phyloP scores from a whole-genome alignment of 2,797 vertebrate genomes.

The Pseudomugil tenellus region DNA sequence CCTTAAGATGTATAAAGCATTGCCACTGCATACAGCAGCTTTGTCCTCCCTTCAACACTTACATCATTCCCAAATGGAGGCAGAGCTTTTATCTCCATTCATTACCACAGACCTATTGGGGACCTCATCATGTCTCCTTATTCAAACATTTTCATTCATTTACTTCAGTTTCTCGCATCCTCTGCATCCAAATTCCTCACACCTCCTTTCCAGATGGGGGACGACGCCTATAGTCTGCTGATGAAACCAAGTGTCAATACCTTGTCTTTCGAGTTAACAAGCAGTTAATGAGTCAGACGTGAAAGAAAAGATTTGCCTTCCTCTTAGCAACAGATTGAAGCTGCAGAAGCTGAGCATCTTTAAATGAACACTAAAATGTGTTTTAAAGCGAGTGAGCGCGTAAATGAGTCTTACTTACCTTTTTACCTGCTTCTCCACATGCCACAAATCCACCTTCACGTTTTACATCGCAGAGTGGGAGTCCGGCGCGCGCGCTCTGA shows the following conservation, averaged over 20 bases:
- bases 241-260: slow-evolving; percentile 67
- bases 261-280: slow-evolving; percentile 41
- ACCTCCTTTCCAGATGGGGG: slow-evolving; percentile 27
- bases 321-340: slow-evolving; percentile 29
- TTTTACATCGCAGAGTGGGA: slow-evolving; percentile 65
- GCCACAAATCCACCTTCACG: slow-evolving; percentile 71
- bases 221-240: slow-evolving; percentile 62
- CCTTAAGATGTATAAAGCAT: not conserved
- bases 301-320: slow-evolving; percentile 11
- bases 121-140: slow-evolving; percentile 27
- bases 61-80: slow-evolving; percentile 35
- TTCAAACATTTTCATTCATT: slow-evolving; percentile 9
- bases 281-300: slow-evolving; percentile 40
- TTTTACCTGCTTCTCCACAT: slow-evolving; percentile 70
- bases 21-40: slow-evolving; percentile 36
- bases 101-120: slow-evolving; percentile 29
- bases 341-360: slow-evolving; percentile 6
- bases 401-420: slow-evolving; percentile 74
- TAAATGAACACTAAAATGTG: not conserved
- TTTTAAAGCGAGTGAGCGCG: not conserved
- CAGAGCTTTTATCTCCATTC: slow-evolving; percentile 37
- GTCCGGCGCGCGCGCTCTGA: slow-evolving; percentile 51
- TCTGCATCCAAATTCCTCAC: not conserved
- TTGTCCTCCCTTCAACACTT: slow-evolving; percentile 16
- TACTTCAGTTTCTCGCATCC: slow-evolving; percentile 4